These are phyloP conservation scores for Pygmarrhopalites habei DNA, from an alignment of 1,140 invertebrate genomes.

Conservation along the genomic window DNA sequence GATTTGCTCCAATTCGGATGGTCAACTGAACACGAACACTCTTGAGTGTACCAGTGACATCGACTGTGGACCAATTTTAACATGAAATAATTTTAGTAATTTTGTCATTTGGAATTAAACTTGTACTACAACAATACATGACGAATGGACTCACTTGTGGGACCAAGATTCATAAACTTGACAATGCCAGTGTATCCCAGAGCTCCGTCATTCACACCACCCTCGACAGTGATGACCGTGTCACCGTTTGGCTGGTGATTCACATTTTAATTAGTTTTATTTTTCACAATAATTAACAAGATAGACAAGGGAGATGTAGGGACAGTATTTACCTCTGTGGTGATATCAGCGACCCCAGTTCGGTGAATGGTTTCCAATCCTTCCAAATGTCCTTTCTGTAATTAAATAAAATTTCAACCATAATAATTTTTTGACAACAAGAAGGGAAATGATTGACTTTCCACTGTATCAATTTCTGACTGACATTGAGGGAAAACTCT, in stretches of 20 bases:
- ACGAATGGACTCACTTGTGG: too few relatives aligned
- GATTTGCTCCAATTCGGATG: conserved; percentile 1
- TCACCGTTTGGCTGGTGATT: conserved; percentile 24
- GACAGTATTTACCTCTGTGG: conserved; percentile 6
- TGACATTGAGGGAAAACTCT: conserved; percentile 10
- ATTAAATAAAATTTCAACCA: too few relatives aligned
- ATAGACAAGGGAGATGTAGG: not conserved
- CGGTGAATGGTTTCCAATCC: conserved; percentile 22
- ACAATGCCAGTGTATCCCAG: conserved; percentile 12
- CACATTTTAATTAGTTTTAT: not conserved
- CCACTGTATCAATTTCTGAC: too few relatives aligned
- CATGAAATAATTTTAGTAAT: too few relatives aligned
- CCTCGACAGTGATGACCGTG: conserved; percentile 20
- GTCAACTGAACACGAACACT: conserved; percentile 7
- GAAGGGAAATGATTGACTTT: too few relatives aligned
- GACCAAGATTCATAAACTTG: conserved; percentile 28
- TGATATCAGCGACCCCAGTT: conserved; percentile 23
- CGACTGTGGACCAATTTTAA: too few relatives aligned
- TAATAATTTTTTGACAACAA: too few relatives aligned
- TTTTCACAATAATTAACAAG: not conserved
- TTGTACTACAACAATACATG: too few relatives aligned
- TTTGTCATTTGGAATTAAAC: too few relatives aligned
- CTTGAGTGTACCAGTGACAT: conserved; percentile 14
- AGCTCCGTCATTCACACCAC: conserved; percentile 15
- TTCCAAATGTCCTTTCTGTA: too few relatives aligned